Conservation (phyloP, 2,797 vertebrate species). For the Chelon auratus region DNA sequence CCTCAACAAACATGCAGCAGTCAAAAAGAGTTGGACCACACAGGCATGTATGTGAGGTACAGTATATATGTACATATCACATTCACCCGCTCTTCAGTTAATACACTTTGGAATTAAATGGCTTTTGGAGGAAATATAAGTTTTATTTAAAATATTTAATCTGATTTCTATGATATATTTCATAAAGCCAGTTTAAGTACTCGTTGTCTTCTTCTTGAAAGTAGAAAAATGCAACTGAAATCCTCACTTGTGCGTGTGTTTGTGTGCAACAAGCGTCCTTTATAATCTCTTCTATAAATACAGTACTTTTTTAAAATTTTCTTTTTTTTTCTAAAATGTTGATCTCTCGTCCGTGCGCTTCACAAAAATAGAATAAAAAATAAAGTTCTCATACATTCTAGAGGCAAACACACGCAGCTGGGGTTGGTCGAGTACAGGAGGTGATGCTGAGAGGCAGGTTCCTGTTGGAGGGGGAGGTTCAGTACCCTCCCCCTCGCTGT, state of each 20-base stretch:
- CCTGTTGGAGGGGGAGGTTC: slow-evolving; percentile 48
- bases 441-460: slow-evolving; percentile 49
- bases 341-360: slow-evolving; percentile 44
- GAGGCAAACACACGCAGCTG: slow-evolving; percentile 51
- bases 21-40: slow-evolving; percentile 51
- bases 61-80: slow-evolving; percentile 24
- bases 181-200: slow-evolving; percentile 43
- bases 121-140: slow-evolving; percentile 61
- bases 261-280: slow-evolving; percentile 68
- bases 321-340: neutral
- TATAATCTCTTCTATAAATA: slow-evolving; percentile 65
- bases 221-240: slow-evolving; percentile 56
- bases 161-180: slow-evolving; percentile 40
- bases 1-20: slow-evolving; percentile 42
- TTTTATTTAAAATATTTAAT: slow-evolving; percentile 21
- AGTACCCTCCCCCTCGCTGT: too few relatives aligned
- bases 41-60: slow-evolving; percentile 34
- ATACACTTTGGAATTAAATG: slow-evolving; percentile 78
- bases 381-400: slow-evolving; percentile 76
- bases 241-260: slow-evolving; percentile 51
- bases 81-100: slow-evolving; percentile 57
- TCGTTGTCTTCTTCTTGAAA: slow-evolving; percentile 32
- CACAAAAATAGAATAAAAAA: slow-evolving; percentile 71
- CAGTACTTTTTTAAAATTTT: slow-evolving; percentile 61
- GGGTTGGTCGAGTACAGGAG: slow-evolving; percentile 63